Base-by-base conservation (phyloP, 1,140 invertebrate genomes). In the Diachasma alloeum region DNA sequence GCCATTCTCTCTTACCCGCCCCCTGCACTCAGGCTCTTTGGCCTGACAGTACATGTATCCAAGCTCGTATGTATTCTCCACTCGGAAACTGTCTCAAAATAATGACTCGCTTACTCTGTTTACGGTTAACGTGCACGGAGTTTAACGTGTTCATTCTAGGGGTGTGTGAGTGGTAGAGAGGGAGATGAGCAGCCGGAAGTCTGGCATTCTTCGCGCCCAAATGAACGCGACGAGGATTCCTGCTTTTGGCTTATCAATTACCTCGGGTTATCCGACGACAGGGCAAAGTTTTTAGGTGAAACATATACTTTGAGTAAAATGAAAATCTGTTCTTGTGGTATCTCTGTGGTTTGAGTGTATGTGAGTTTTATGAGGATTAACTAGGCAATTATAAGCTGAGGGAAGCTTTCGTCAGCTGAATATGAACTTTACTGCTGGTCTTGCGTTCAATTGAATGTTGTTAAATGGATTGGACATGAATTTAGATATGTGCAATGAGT, bases 21-120 rank as follows among this genome's bases (percentile, higher is more conserved):
- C 36, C 42, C 56, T 19, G 17, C 24, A 37, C 24, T 36, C 67
- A 24, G 26, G 24, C 71, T 59, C 19, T 31, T 19, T n/a, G 39
- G 9, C 37, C 22, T 72, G 70, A 31, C 17, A 53, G 56, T 66
- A 26, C 19, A 42, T 72, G 26, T 72, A 59, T 36, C 39, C 26
- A 5, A n/a, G 71, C 48, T 56, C 26, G 48, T 56, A 56, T 59
- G 71, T 72, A 71, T 71, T 69, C 17, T 72, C 48, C 53, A 66
- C 53, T 74, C 72, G 72, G 53, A 74, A 74, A 63, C 56, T 63
- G 72, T 74, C 72, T 74, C 53, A 36, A 66, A 74, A 74, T 74
- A 74, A 74, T 74, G 72, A 74, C 72, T 63, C 72, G 36, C 53
- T 26, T 56, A 74, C 56, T 68, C 26, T 68, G 66, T 37, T 37